A percentile compares a stretch with the other conserved stretches of the same genome.
These are phyloP conservation scores for Kuschelorhynchus macadamiae DNA, from an alignment of 2,888 invertebrate species.

Conservation along the genomic window DNA sequence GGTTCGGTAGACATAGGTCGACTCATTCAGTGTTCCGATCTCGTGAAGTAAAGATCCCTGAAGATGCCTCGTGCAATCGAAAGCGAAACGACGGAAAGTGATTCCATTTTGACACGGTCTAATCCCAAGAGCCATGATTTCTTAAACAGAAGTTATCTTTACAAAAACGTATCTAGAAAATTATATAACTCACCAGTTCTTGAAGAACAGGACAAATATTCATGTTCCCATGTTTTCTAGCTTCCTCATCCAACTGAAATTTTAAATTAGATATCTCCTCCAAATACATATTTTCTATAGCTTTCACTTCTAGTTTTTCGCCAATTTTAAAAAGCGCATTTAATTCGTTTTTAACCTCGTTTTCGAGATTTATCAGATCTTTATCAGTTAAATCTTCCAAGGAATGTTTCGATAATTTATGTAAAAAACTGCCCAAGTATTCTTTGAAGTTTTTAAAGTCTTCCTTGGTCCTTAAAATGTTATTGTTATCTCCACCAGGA, in stretches of 20 bases:
- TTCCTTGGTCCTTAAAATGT: slow-evolving; percentile 55
- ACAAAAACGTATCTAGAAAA: too few species aligned
- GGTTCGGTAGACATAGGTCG: too few species aligned
- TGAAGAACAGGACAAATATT: slow-evolving; percentile 69
- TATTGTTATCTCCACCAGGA: slow-evolving; percentile 59
- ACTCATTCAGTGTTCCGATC: too few species aligned
- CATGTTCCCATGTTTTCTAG: slow-evolving; percentile 56
- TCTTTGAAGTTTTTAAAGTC: slow-evolving; percentile 61
- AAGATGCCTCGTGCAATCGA: too few species aligned
- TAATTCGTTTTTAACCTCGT: slow-evolving; percentile 59
- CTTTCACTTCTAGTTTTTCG: slow-evolving; percentile 67
- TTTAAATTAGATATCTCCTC: slow-evolving; percentile 68
- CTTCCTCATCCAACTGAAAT: slow-evolving; percentile 63
- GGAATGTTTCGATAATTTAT: slow-evolving; percentile 55
- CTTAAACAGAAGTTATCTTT: too few species aligned
- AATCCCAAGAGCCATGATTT: too few species aligned
- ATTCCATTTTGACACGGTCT: too few species aligned
- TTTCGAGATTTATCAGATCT: slow-evolving; percentile 57
- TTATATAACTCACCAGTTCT: slow-evolving; percentile 69
- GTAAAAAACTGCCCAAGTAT: slow-evolving; percentile 57
- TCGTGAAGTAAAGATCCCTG: too few species aligned
- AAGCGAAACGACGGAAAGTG: too few species aligned
- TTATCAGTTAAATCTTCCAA: slow-evolving; percentile 59
- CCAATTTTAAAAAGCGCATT: slow-evolving; percentile 60
- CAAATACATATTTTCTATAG: slow-evolving; percentile 71